Base-by-base conservation (phyloP, 2,797 vertebrate genomes). In the Furcifer pardalis region DNA sequence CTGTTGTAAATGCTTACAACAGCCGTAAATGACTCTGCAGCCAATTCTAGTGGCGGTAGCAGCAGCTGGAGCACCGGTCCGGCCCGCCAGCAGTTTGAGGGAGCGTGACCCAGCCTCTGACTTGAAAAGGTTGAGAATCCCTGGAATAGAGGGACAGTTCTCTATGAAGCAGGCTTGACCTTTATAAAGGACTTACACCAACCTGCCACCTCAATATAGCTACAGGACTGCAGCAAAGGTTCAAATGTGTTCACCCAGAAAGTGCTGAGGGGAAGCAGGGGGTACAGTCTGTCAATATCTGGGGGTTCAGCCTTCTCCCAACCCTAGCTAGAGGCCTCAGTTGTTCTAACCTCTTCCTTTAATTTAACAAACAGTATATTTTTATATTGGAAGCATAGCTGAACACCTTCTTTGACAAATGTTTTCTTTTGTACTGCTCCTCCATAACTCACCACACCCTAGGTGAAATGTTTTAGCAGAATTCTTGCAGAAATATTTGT, bases 401-500 rank as follows among this genome's bases (percentile, higher is more conserved):
- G 9, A 32, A 52, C 23, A 13, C 63, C 49, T 60, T 81, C 6
- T 8, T 7, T 42, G 40, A 4, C 52, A 84, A 82, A 77, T 27
- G 3, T 12, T 83, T 66, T 32, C 15, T 85, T 79, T 81, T 80
- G 8, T 69, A 73, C 2, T 87, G 10, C 7, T 89, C 9, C 56
- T 84, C 0, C 1, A 10, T 73, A 77, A 0, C 79, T 91, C 56
- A 66, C 83, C 59, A 82, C 71, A 77, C 86, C 37, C 49, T 62
- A 32, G 27, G 44, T 78, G 49, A 35, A 82, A n/a, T 3, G 42
- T 40, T 21, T n/a, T 89, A 77, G 2, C 87, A 88, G 81, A 89
- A 77, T 82, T 85, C 59, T 77, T 2, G 0, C 35, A 44, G n/a
- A 90, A 91, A 83, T 82, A 85, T 87, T 87, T 91, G 60, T 56